Percentiles rank a stretch among this genome's conserved stretches.
Evolutionary conservation across 2,888 invertebrate genomes (phyloP).

Genomic region (Aleiodes leptofemur): DNA sequence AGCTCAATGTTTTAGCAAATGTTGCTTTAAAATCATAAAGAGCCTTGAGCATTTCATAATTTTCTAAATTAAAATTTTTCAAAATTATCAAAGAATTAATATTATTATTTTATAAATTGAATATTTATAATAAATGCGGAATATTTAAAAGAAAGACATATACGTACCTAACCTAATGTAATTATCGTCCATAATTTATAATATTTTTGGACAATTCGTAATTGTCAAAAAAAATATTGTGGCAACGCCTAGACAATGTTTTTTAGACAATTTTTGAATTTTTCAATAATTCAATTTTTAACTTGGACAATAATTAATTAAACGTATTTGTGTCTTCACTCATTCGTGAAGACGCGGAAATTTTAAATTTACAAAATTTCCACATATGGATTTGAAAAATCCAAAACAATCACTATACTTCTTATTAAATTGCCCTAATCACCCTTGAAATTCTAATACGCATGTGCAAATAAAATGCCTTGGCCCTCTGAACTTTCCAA

Average conservation of each 20-base stretch:
- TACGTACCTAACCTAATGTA: constrained; percentile 71
- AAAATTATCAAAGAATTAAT: neutral
- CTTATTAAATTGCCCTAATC: constrained; percentile 3
- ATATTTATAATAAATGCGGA: neutral
- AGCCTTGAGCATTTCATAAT: constrained; percentile 88
- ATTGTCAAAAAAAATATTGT: constrained; percentile 41
- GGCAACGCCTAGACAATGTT: constrained; percentile 65
- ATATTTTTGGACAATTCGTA: constrained; percentile 20
- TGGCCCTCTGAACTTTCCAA: constrained; percentile 5
- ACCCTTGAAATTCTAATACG: neutral
- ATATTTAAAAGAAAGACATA: neutral
- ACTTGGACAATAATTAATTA: constrained; percentile 59
- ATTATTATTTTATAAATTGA: neutral
- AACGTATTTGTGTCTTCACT: constrained; percentile 55
- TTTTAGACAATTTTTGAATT: constrained; percentile 48
- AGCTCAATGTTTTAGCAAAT: constrained; percentile 88
- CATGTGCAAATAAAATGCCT: constrained; percentile 16
- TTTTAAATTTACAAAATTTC: neutral
- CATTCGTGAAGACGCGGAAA: neutral
- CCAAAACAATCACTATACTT: neutral
- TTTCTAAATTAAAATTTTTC: constrained; percentile 75
- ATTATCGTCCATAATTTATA: constrained; percentile 67
- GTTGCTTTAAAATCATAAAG: constrained; percentile 91
- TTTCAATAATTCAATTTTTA: constrained; percentile 54
- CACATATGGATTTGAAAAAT: constrained; percentile 18